Conservation (phyloP, 2,888 invertebrate genomes). For the Adela reaumurella region DNA sequence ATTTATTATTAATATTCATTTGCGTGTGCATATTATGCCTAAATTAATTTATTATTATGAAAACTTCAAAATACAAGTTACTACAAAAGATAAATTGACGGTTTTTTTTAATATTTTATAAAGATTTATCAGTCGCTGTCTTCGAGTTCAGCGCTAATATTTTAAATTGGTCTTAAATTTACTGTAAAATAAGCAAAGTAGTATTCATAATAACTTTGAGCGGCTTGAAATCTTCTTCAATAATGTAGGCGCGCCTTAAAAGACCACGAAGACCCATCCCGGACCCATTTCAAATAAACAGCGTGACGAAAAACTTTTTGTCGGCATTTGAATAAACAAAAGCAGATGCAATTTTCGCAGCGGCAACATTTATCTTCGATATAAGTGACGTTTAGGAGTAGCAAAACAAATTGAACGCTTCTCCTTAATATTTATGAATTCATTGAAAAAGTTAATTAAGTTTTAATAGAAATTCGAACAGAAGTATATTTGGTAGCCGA, state of each 20-base stretch:
- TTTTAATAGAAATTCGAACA: slow-evolving; percentile 54
- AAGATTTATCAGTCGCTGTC: too few species aligned
- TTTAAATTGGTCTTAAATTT: too few species aligned
- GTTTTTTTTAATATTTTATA: too few species aligned
- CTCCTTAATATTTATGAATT: slow-evolving; percentile 43
- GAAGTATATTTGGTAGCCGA: slow-evolving; percentile 54
- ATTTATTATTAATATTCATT: too few species aligned
- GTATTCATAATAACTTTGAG: too few species aligned
- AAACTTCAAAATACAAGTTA: too few species aligned
- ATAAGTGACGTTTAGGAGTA: slow-evolving; percentile 53
- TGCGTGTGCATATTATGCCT: too few species aligned
- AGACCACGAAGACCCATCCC: not conserved
- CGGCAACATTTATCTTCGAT: slow-evolving; percentile 48
- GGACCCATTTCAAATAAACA: slow-evolving; percentile 3
- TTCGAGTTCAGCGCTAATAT: too few species aligned
- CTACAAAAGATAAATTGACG: too few species aligned
- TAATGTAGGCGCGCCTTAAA: not conserved
- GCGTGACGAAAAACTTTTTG: slow-evolving; percentile 26
- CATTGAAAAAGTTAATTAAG: slow-evolving; percentile 53
- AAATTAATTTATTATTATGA: too few species aligned
- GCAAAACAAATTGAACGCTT: slow-evolving; percentile 48
- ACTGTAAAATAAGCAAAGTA: too few species aligned
- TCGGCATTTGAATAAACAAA: slow-evolving; percentile 24
- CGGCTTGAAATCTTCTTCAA: too few species aligned
- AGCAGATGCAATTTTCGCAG: slow-evolving; percentile 39